Conservation (phyloP, 2,888 invertebrate species). For the Pammene aurita region DNA sequence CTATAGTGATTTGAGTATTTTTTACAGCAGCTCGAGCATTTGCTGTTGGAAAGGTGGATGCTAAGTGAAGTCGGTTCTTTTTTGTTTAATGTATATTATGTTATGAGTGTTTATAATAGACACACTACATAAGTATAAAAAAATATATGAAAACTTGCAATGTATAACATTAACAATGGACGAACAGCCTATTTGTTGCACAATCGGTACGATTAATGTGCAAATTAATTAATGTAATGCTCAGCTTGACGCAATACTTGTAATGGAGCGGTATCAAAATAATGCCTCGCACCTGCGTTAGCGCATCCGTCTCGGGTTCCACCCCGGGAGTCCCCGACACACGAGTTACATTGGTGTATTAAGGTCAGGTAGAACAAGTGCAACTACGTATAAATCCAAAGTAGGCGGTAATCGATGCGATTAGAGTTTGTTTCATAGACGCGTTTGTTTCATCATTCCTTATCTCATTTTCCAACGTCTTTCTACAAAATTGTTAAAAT, state of each 20-base stretch:
- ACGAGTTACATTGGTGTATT: not conserved
- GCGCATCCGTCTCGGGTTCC: slow-evolving; percentile 1
- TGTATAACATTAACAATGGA: slow-evolving; percentile 10
- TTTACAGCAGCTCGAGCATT: no score
- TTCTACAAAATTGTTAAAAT: no score
- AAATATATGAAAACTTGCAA: slow-evolving; percentile 14
- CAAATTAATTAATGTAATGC: slow-evolving; percentile 41
- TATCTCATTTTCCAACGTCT: no score
- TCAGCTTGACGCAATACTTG: slow-evolving; percentile 37
- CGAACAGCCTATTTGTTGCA: slow-evolving; percentile 25
- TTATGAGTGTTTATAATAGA: not conserved
- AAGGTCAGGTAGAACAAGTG: not conserved
- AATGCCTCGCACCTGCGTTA: slow-evolving; percentile 18
- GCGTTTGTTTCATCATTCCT: no score
- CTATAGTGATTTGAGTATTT: no score
- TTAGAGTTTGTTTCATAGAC: no score
- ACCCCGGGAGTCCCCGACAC: slow-evolving; percentile 8
- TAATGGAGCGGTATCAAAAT: slow-evolving; percentile 29
- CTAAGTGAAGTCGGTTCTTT: no score
- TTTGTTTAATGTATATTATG: no score
- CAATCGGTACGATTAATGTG: slow-evolving; percentile 36
- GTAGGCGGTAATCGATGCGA: not conserved
- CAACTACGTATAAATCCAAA: no score
- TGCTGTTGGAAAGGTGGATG: no score
- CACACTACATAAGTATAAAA: not conserved